Evolutionary conservation across 2,888 invertebrate species (phyloP).

Genomic region (Macaria liturata): DNA sequence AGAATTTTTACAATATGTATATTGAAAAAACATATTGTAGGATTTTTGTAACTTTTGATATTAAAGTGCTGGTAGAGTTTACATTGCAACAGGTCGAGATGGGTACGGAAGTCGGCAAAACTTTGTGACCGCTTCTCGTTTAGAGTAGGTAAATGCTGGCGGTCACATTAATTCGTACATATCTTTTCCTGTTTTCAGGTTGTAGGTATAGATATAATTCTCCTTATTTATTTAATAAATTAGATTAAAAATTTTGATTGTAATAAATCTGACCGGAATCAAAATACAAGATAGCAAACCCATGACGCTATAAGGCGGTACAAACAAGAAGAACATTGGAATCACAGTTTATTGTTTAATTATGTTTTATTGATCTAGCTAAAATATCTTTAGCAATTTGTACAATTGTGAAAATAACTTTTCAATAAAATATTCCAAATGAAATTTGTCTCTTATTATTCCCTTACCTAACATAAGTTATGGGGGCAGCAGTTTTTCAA

Average conservation of each 20-base stretch:
- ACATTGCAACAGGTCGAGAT: conserved; percentile 67
- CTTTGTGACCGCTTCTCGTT: conserved; percentile 65
- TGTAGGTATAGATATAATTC: conserved; percentile 79
- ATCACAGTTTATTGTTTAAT: conserved; percentile 49
- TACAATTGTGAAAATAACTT: conserved; percentile 74
- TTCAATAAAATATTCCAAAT: conserved; percentile 78
- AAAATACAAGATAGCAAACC: conserved; percentile 44
- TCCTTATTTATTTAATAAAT: conserved; percentile 81
- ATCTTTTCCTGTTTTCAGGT: conserved; percentile 74
- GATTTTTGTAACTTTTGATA: conserved; percentile 81
- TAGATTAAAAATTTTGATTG: conserved; percentile 63
- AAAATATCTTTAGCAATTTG: conserved; percentile 60
- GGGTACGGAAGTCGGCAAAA: conserved; percentile 69
- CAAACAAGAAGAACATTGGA: conserved; percentile 49
- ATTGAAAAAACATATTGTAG: conserved; percentile 68
- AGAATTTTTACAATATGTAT: conserved; percentile 69
- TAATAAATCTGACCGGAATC: conserved; percentile 57
- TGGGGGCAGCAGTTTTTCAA: no score
- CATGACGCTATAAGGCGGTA: conserved; percentile 41
- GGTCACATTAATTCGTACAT: conserved; percentile 78
- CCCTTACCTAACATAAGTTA: no score
- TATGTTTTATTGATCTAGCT: conserved; percentile 65
- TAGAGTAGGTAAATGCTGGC: conserved; percentile 50
- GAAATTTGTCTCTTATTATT: conserved; percentile 41
- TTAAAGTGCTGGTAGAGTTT: conserved; percentile 77